phyloP scores from a whole-genome alignment of 2,797 vertebrate species.

The Pipistrellus pipistrellus region DNA sequence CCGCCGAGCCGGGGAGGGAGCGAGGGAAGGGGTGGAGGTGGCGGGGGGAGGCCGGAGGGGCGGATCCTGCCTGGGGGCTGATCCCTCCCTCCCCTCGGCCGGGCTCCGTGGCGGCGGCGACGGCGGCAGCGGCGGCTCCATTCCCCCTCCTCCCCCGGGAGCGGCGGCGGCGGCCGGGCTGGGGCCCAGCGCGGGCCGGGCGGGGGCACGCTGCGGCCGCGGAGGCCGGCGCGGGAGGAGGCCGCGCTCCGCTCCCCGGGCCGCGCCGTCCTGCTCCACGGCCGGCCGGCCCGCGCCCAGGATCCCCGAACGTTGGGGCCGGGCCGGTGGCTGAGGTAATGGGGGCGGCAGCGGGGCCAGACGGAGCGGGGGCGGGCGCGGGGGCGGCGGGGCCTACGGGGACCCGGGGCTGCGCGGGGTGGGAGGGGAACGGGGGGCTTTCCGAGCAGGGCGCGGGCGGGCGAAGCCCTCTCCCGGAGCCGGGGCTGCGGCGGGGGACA shows the following conservation, averaged over 20 bases:
- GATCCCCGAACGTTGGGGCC: constrained; percentile 72
- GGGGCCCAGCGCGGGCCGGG: constrained; percentile 78
- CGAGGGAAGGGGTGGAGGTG: constrained; percentile 86
- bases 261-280: constrained; percentile 60
- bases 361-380: constrained; percentile 61
- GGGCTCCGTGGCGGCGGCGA: constrained; percentile 84
- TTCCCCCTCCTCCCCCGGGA: constrained; percentile 80
- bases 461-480: neutral
- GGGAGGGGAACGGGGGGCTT: neutral
- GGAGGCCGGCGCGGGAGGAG: constrained; percentile 76
- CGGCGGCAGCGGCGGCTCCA: constrained; percentile 80
- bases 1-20: constrained; percentile 80
- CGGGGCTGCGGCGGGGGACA: neutral
- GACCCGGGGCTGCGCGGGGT: constrained; percentile 76
- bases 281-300: constrained; percentile 64
- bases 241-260: constrained; percentile 66
- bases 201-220: constrained; percentile 74
- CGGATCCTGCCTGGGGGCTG: constrained; percentile 87
- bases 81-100: constrained; percentile 87
- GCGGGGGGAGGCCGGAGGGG: constrained; percentile 87
- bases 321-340: constrained; percentile 85
- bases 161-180: constrained; percentile 73
- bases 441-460: constrained; percentile 41
- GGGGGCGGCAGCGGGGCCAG: constrained; percentile 61
- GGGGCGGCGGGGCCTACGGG: constrained; percentile 79